Percentiles rank a stretch among this genome's conserved stretches.
These are phyloP conservation scores for Syngnathus typhle DNA, from an alignment of 2,113 vertebrate genomes.

Conservation along the genomic window DNA sequence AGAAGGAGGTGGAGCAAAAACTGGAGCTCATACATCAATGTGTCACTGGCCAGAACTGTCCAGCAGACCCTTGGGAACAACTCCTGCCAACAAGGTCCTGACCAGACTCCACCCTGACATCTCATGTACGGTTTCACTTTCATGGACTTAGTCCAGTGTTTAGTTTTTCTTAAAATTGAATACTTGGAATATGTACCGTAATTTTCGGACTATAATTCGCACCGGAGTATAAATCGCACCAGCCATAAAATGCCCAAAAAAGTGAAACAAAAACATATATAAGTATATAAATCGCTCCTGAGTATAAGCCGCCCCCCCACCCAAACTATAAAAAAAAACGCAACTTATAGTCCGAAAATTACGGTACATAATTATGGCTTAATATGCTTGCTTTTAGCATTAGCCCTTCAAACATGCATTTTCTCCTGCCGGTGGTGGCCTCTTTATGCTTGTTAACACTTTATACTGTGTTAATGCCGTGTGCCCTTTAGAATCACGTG, in stretches of 20 bases:
- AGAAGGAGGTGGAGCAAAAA: constrained; percentile 52
- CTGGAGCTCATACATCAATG: constrained; percentile 70
- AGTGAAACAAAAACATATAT: too few species aligned
- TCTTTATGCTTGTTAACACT: too few species aligned
- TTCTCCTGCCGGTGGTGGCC: background rate
- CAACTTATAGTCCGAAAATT: too few species aligned
- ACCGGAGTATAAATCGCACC: too few species aligned
- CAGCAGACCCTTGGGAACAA: constrained; percentile 42
- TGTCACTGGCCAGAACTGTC: constrained; percentile 63
- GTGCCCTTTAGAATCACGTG: too few species aligned
- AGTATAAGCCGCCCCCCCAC: too few species aligned
- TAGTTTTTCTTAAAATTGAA: background rate
- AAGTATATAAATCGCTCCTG: too few species aligned
- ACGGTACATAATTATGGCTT: background rate
- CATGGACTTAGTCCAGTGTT: background rate
- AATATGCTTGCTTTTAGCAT: background rate
- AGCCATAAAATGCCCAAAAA: too few species aligned
- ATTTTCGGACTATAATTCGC: too few species aligned
- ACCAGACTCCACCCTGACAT: constrained; percentile 35
- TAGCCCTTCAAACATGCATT: background rate
- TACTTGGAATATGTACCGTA: background rate
- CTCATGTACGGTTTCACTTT: constrained; percentile 6
- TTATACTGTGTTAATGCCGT: too few species aligned
- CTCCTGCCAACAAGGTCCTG: constrained; percentile 37
- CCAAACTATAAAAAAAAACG: too few species aligned